A percentile compares a stretch with the other conserved stretches of the same genome.
These are phyloP conservation scores for Armadillidium nasatum DNA, from an alignment of 1,140 invertebrate genomes.

Conservation along the genomic window DNA sequence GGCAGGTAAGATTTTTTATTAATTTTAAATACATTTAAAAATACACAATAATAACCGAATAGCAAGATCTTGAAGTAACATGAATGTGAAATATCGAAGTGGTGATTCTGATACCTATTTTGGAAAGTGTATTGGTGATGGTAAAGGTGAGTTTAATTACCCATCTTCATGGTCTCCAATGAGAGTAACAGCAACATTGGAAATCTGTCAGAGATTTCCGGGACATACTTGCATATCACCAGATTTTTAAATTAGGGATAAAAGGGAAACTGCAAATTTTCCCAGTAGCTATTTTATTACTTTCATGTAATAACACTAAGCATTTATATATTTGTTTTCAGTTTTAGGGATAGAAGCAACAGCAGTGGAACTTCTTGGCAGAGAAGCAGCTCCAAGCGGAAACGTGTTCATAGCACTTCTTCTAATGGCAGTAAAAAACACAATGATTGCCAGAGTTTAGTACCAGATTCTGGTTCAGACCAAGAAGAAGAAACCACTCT, in stretches of 20 bases:
- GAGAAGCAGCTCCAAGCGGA: conserved; percentile 44
- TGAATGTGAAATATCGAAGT: too few relatives aligned
- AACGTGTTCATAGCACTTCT: conserved; percentile 38
- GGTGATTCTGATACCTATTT: too few relatives aligned
- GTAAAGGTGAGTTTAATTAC: too few relatives aligned
- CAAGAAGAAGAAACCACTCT: conserved; percentile 48
- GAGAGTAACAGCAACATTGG: too few relatives aligned
- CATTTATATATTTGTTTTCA: not conserved
- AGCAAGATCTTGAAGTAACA: too few relatives aligned
- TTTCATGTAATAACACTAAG: not conserved
- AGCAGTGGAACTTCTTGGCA: conserved; percentile 26
- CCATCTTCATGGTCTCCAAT: too few relatives aligned
- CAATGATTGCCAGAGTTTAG: conserved; percentile 46
- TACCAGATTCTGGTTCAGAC: conserved; percentile 47
- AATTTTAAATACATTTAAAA: too few relatives aligned
- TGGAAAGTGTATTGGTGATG: too few relatives aligned
- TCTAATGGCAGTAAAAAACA: not conserved
- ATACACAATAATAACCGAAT: too few relatives aligned
- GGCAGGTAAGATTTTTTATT: conserved; percentile 3
- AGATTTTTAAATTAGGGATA: not conserved
- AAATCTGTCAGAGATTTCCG: too few relatives aligned
- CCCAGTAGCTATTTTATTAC: not conserved
- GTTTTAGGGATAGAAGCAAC: conserved; percentile 36
- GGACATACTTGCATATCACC: not conserved
- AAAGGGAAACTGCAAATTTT: not conserved